Conservation (phyloP, 2,113 vertebrate genomes). For the Gadus macrocephalus region DNA sequence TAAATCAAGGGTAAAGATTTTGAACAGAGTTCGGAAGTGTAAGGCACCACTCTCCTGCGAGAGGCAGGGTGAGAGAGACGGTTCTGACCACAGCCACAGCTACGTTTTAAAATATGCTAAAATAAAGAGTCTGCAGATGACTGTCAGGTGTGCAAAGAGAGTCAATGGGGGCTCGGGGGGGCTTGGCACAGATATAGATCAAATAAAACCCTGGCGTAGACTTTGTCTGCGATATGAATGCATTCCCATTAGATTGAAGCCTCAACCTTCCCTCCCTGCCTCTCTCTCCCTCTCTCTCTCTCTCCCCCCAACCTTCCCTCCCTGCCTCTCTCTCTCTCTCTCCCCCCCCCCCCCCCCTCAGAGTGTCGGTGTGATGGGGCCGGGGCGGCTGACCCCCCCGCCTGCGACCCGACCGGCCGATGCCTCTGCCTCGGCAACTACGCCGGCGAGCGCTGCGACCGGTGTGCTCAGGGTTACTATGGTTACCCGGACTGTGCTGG, state of each 20-base stretch:
- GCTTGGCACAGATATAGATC: no score
- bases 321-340: not conserved
- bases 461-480: constrained; percentile 69
- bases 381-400: constrained; percentile 59
- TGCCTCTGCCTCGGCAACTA: constrained; percentile 67
- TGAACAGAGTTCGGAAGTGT: no score
- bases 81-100: no score
- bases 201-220: no score
- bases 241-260: not conserved
- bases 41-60: no score
- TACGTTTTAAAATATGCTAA: no score
- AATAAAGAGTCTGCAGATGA: no score
- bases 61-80: no score
- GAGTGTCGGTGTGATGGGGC: constrained; percentile 67
- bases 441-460: constrained; percentile 63
- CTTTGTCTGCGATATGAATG: no score
- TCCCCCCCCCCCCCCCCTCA: constrained; percentile 22
- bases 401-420: constrained; percentile 59
- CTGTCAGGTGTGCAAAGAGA: no score
- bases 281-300: not conserved
- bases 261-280: not conserved
- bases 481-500: constrained; percentile 74
- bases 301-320: not conserved
- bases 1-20: no score
- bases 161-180: no score